Base-by-base conservation (phyloP, 2,888 invertebrate genomes). In the Amitus sp. region DNA sequence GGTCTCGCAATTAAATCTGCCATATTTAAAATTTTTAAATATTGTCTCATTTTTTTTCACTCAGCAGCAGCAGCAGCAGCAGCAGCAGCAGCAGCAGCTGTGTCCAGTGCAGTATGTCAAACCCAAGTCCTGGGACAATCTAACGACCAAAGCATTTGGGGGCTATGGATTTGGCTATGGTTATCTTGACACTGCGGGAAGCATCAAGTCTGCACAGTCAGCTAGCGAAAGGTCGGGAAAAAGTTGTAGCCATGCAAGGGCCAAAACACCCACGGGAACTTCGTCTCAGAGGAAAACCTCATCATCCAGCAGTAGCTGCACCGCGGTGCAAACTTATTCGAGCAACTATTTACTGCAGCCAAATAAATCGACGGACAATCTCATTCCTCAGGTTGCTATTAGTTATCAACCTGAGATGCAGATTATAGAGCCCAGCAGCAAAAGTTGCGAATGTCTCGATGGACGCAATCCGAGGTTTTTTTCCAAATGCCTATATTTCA, bases 81-180 rank as follows among this genome's bases (percentile, higher is more conserved):
- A n/a, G n/a, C n/a, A n/a, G n/a, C n/a, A n/a, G n/a, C n/a, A n/a
- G n/a, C n/a, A n/a, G n/a, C n/a, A n/a, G n/a, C n/a, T n/a, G n/a
- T n/a, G n/a, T n/a, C n/a, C n/a, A n/a, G n/a, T 82, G 20, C 83
- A 85, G 72, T 77, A 82, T 74, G 74, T 83, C 62, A 95, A 94
- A 75, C 94, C 94, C 0, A 94, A 94, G 78, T 94, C 94, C 0
- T 94, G 94, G 94, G 94, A 94, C 77, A 94, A 94, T 82, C 83
- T 95, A 51, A 91, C 94, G 0, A 93, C 93, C 1, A 94, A 93
- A 83, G 90, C 91, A 0, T 90, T 92, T 67, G 93, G 93, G 0
- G 94, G 93, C 0, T 94, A 94, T 68, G 93, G 93, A 2, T 94
- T 93, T 72, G 94, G 94, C 1, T 94, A 93, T 73, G 94, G 93